Base-by-base conservation (phyloP, 2,888 invertebrate genomes). In the Schizaphis graminum region DNA sequence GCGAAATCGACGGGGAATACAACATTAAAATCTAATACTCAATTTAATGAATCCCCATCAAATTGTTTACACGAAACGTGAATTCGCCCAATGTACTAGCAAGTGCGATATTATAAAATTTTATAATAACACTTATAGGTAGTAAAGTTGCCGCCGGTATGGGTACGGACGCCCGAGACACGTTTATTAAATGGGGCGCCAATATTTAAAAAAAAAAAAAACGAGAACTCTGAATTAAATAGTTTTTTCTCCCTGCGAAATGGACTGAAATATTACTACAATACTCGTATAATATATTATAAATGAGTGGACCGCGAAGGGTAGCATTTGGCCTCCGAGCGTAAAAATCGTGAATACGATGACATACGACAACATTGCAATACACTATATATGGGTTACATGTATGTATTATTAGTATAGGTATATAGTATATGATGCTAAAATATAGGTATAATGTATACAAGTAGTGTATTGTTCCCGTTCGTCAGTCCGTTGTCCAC, bases 141-240 rank as follows among this genome's bases (percentile, higher is more conserved):
- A 77, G 77, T n/a, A n/a, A n/a, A 35, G 28, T 35, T 77, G n/a
- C 21, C 21, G 21, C 35, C 8, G 8, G 35, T 21, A 21, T 8
- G 77, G 77, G 77, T 35, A 77, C 77, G 77, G 21, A 16, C 77
- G 35, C 35, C 77, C 77, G 77, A 21, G 35, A 7, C 35, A 35
- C 35, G 35, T 35, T 77, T 35, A 21, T 77, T 7, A 77, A 77
- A 35, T 35, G 35, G 77, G 77, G 35, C 77, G 77, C 35, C 35
- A 77, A 77, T 77, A 77, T 77, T 77, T 77, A 35, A 35, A 77
- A 77, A 77, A 77, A 77, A 35, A 35, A 77, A 77, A 77, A 77
- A 77, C 77, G 2, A 77, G 35, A 77, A 77, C 35, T 21, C 35
- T 35, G 35, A 77, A 77, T 77, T 35, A 77, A 77, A 77, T 35